A percentile compares a stretch with the other conserved stretches of the same genome.
Conservation (phyloP, 2,113 vertebrate species). For the Dinomys branickii region DNA sequence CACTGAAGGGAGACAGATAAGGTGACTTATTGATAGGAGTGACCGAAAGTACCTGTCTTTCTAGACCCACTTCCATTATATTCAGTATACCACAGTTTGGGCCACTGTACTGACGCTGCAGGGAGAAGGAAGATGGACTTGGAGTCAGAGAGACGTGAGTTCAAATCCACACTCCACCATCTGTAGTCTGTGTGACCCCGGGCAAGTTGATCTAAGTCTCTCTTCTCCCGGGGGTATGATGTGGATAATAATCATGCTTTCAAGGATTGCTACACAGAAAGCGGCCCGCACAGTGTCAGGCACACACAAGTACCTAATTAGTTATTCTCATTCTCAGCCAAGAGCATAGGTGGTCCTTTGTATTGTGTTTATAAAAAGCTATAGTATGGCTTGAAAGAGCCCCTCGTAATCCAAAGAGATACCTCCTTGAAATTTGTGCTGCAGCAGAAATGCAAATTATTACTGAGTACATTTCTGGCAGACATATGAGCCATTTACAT, state of each 20-base stretch:
- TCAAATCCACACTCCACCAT: not conserved
- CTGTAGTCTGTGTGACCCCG: not conserved
- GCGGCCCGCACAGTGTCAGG: not conserved
- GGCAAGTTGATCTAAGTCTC: not conserved
- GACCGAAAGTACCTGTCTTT: not conserved
- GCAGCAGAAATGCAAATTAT: conserved; percentile 67
- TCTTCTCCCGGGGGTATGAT: not conserved
- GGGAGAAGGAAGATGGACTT: not conserved
- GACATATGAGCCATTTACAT: conserved; percentile 71
- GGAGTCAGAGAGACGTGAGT: not conserved
- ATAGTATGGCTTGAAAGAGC: not conserved
- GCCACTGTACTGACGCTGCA: not conserved
- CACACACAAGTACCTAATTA: not conserved
- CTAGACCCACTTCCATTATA: not conserved
- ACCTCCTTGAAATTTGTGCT: conserved; percentile 63
- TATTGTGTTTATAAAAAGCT: not conserved
- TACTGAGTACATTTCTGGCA: conserved; percentile 60
- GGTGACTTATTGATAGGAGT: not conserved
- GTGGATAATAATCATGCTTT: not conserved
- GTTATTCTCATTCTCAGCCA: not conserved
- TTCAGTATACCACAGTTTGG: not conserved
- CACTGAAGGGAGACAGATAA: not conserved
- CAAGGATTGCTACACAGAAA: fast-evolving
- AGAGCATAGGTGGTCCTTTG: not conserved
- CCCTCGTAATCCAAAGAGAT: not conserved